Conservation (phyloP, 2,113 vertebrate genomes). For the Petroica traversi region DNA sequence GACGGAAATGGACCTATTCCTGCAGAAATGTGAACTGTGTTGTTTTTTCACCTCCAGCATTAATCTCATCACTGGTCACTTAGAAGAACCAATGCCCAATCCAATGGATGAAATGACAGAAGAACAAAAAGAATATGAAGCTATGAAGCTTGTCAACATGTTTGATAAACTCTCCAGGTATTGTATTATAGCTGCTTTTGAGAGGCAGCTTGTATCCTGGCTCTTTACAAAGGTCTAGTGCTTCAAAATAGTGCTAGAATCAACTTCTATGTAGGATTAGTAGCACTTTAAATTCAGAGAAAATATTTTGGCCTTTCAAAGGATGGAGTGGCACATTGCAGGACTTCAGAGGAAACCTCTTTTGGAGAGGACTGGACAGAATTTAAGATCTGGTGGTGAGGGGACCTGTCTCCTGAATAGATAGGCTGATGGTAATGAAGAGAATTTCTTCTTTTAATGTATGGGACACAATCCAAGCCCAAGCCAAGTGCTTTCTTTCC, state of each 20-base stretch:
- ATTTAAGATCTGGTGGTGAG: neutral
- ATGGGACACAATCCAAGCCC: neutral
- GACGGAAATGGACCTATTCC: neutral
- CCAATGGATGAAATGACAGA: conserved; percentile 98
- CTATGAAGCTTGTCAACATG: conserved; percentile 95
- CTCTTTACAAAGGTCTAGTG: neutral
- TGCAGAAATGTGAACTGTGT: neutral
- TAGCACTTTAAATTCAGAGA: neutral
- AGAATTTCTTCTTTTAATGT: neutral
- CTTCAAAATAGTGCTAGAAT: neutral
- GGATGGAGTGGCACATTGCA: neutral
- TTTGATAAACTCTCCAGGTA: conserved; percentile 97
- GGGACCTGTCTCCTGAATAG: neutral
- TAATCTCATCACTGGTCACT: conserved; percentile 95
- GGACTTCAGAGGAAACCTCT: neutral
- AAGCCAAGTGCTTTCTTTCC: neutral
- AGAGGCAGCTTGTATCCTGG: neutral
- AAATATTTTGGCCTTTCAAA: neutral
- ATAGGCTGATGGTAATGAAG: neutral
- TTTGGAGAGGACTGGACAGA: neutral
- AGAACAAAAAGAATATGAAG: conserved; percentile 98
- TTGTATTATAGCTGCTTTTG: neutral
- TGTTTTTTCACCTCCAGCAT: conserved; percentile 76
- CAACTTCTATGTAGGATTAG: neutral
- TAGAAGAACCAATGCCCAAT: conserved; percentile 94